A percentile compares a stretch with the other conserved stretches of the same genome.
These are phyloP conservation scores for Oxyura jamaicensis DNA, from an alignment of 2,113 vertebrate species.

Conservation along the genomic window DNA sequence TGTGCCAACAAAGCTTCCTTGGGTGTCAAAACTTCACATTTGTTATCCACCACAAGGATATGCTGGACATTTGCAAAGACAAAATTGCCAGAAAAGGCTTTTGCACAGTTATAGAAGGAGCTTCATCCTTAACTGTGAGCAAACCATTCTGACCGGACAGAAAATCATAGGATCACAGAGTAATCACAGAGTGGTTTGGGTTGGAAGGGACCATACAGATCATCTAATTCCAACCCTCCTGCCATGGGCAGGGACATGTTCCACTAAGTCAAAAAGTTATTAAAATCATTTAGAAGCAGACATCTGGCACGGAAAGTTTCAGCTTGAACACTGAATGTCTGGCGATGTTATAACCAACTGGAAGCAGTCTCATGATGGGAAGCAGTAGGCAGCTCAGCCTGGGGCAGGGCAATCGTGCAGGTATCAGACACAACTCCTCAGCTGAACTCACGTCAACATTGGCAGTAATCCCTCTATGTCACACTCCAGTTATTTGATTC, in stretches of 20 bases:
- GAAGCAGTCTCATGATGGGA: not conserved
- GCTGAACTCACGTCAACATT: not conserved
- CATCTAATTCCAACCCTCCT: not conserved
- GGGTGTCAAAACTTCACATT: not conserved
- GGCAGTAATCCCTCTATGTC: not conserved
- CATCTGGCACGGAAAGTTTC: conserved; percentile 5
- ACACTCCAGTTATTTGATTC: not conserved
- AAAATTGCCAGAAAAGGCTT: not conserved
- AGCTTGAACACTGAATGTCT: not conserved
- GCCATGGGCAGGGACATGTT: not conserved
- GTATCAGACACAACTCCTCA: not conserved
- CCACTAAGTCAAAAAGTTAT: not conserved
- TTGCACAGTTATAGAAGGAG: not conserved
- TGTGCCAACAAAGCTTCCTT: not conserved
- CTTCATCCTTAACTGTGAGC: not conserved
- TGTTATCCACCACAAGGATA: not conserved
- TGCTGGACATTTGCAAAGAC: accelerated
- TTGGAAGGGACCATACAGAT: not conserved
- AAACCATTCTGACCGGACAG: not conserved
- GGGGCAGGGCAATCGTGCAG: not conserved
- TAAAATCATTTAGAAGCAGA: not conserved
- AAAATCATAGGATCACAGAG: not conserved
- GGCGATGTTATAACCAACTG: not conserved
- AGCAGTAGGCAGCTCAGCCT: not conserved
- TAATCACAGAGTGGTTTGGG: not conserved